These are phyloP conservation scores for Triplophysa siluroides DNA, from an alignment of 2,113 vertebrate species.

Conservation along the genomic window DNA sequence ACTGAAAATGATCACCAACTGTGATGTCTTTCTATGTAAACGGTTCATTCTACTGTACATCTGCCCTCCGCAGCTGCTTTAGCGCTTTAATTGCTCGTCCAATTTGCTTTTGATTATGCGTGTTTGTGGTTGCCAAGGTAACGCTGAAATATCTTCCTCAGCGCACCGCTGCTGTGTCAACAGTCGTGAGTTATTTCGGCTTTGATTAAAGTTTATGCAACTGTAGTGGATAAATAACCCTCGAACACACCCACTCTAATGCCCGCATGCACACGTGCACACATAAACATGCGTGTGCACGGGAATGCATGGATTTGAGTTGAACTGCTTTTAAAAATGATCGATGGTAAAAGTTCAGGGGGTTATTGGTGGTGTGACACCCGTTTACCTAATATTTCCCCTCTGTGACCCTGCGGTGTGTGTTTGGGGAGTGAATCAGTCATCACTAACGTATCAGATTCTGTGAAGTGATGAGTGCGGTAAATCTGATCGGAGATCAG, in stretches of 20 bases:
- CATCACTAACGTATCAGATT: slow-evolving; percentile 29
- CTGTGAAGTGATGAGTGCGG: slow-evolving; percentile 49
- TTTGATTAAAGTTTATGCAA: slow-evolving; percentile 47
- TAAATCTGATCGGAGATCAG: slow-evolving; percentile 53
- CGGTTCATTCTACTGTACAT: slow-evolving; percentile 1
- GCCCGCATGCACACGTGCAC: slow-evolving; percentile 8
- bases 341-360: background rate
- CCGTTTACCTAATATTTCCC: background rate
- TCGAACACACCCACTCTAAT: background rate
- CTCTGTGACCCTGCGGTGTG: slow-evolving; percentile 10
- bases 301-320: background rate
- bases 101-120: slow-evolving; percentile 31
- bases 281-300: background rate
- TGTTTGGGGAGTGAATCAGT: slow-evolving; percentile 34
- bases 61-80: background rate
- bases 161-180: slow-evolving; percentile 27
- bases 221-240: slow-evolving; percentile 15
- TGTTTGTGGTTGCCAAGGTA: slow-evolving; percentile 32
- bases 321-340: slow-evolving; percentile 36
- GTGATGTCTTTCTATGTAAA: background rate
- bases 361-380: background rate
- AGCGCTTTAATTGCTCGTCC: background rate
- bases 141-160: slow-evolving; percentile 47
- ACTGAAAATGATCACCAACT: background rate
- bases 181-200: slow-evolving; percentile 34